Percentiles rank a stretch among this genome's conserved stretches.
phyloP scores from a whole-genome alignment of 2,888 invertebrate species.

The Busseola fusca region DNA sequence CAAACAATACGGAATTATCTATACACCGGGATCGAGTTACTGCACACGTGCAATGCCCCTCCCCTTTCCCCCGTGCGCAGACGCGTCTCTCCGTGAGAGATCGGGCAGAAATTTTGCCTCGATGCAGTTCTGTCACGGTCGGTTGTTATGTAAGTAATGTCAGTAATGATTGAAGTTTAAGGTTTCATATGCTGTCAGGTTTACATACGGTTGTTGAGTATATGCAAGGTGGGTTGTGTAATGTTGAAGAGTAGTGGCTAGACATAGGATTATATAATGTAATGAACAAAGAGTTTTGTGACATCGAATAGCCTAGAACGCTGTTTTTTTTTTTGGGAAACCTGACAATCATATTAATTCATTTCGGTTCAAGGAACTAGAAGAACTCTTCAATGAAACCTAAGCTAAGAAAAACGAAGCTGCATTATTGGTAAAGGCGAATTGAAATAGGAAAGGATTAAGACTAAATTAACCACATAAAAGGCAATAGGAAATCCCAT shows the following conservation, averaged over 20 bases:
- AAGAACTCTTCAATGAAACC: not conserved
- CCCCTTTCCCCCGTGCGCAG: constrained; percentile 57
- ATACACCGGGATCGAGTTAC: constrained; percentile 75
- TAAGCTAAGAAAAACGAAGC: not conserved
- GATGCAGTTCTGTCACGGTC: constrained; percentile 65
- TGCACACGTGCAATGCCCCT: constrained; percentile 73
- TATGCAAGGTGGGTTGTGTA: constrained; percentile 17
- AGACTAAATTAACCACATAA: constrained; percentile 15
- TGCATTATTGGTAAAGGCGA: not conserved
- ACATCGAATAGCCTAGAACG: not conserved
- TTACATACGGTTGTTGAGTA: constrained; percentile 28
- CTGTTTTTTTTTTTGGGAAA: not conserved
- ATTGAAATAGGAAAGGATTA: constrained; percentile 8
- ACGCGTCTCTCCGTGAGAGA: constrained; percentile 63
- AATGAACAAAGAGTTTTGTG: not conserved
- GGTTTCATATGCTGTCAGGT: constrained; percentile 51
- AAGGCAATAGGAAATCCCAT: constrained; percentile 15
- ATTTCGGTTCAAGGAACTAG: not conserved
- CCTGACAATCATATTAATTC: not conserved
- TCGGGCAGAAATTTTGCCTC: constrained; percentile 59
- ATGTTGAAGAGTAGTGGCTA: constrained; percentile 8
- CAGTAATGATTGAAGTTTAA: constrained; percentile 65
- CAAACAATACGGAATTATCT: constrained; percentile 77
- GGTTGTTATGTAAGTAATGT: constrained; percentile 62
- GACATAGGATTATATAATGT: not conserved